A percentile compares a stretch with the other conserved stretches of the same genome.
These are phyloP conservation scores for Gorilla gorilla DNA, from an alignment of 2,113 vertebrate genomes.

Conservation along the genomic window DNA sequence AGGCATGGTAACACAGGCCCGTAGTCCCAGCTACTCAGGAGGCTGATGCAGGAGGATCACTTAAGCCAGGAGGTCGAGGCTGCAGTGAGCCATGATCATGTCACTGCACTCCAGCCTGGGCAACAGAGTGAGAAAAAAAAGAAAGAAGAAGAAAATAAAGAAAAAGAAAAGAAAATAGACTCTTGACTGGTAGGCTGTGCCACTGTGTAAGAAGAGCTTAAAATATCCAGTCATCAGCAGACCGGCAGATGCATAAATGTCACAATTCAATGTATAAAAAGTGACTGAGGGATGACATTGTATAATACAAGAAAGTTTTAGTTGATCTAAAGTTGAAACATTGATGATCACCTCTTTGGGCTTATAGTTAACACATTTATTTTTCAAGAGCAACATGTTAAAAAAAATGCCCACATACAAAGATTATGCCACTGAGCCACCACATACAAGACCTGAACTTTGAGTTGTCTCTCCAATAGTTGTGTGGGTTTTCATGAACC, in stretches of 20 bases:
- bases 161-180: neutral
- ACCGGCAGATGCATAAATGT: constrained; percentile 21
- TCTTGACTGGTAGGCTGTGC: neutral
- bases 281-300: neutral
- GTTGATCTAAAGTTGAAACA: constrained; percentile 34
- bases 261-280: neutral
- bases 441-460: neutral
- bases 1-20: too few relatives aligned
- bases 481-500: constrained; percentile 1
- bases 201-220: constrained; percentile 31
- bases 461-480: neutral
- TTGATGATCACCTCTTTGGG: neutral
- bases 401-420: neutral
- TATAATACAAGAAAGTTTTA: neutral
- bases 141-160: too few relatives aligned
- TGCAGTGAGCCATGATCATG: too few relatives aligned
- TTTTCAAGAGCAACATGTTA: neutral
- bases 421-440: neutral
- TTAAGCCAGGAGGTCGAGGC: too few relatives aligned
- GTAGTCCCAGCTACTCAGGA: too few relatives aligned
- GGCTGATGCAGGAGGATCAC: too few relatives aligned
- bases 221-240: constrained; percentile 20
- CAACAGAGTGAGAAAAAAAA: too few relatives aligned
- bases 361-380: neutral
- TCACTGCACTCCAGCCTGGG: too few relatives aligned